Evolutionary conservation across 2,113 vertebrate genomes (phyloP).

Genomic region (Tetraodon nigroviridis): DNA sequence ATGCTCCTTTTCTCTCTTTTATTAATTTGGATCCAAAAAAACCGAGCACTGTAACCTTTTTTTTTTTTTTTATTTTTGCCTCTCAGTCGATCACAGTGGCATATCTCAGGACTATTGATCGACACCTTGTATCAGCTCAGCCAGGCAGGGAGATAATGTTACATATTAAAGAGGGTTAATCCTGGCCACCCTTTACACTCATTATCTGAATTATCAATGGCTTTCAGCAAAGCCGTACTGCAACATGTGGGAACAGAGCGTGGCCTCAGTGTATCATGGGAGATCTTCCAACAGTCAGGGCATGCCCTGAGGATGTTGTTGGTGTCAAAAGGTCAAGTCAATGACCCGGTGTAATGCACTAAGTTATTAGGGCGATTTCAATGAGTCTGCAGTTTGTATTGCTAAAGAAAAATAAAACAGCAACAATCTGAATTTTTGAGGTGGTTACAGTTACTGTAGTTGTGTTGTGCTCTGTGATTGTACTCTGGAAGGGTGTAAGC

Average conservation of each 20-base stretch:
- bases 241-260: constrained; percentile 80
- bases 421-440: neutral
- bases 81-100: constrained; percentile 14
- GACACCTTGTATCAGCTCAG: constrained; percentile 25
- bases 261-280: constrained; percentile 74
- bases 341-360: constrained; percentile 86
- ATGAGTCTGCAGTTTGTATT: neutral
- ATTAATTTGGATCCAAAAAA: constrained; percentile 8
- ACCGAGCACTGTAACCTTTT: too few species aligned
- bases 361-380: constrained; percentile 53
- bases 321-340: constrained; percentile 87
- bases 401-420: neutral
- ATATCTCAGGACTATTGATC: constrained; percentile 49
- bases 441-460: neutral
- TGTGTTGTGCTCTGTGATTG: neutral
- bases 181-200: constrained; percentile 70
- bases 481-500: neutral
- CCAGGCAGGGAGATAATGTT: constrained; percentile 45
- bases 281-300: constrained; percentile 74
- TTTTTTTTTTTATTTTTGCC: neutral
- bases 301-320: constrained; percentile 82
- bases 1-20: constrained; percentile 16
- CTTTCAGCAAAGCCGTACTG: constrained; percentile 64
- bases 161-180: constrained; percentile 81
- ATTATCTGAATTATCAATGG: constrained; percentile 81